A percentile compares a stretch with the other conserved stretches of the same genome.
Conservation (phyloP, 2,888 invertebrate species). For the Lithophane leautieri region DNA sequence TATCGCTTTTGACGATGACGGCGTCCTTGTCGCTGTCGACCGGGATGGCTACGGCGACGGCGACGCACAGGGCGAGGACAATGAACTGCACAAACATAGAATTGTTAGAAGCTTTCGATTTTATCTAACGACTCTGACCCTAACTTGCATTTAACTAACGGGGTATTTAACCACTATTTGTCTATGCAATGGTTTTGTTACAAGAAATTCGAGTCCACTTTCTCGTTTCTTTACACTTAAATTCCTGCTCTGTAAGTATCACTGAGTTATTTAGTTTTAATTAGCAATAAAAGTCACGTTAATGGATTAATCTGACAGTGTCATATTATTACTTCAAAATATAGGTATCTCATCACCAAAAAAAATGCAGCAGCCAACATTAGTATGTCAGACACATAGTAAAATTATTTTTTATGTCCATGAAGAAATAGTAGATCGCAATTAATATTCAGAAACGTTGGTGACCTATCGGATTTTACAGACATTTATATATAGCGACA, state of each 20-base stretch:
- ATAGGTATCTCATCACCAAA: neutral
- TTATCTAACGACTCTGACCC: neutral
- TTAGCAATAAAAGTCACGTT: neutral
- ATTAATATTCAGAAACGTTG: conserved; percentile 59
- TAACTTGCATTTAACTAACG: too few species aligned
- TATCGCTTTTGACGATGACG: conserved; percentile 63
- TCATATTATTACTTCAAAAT: neutral
- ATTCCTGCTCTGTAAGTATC: neutral
- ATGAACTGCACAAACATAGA: conserved; percentile 73
- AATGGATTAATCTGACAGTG: neutral
- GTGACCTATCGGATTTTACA: conserved; percentile 61
- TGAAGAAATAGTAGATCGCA: conserved; percentile 37
- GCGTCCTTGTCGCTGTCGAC: conserved; percentile 49
- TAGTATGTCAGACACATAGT: neutral
- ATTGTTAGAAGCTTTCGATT: neutral
- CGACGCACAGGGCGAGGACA: conserved; percentile 78
- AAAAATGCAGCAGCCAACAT: neutral
- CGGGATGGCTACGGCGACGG: conserved; percentile 76
- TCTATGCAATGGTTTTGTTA: neutral
- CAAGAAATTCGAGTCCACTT: neutral
- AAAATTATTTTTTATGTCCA: conserved; percentile 12
- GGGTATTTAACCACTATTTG: neutral
- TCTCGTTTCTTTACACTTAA: neutral
- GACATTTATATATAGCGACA: conserved; percentile 48
- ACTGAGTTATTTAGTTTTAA: neutral